phyloP scores from a whole-genome alignment of 2,113 vertebrate genomes.

The Leucopsar rothschildi region DNA sequence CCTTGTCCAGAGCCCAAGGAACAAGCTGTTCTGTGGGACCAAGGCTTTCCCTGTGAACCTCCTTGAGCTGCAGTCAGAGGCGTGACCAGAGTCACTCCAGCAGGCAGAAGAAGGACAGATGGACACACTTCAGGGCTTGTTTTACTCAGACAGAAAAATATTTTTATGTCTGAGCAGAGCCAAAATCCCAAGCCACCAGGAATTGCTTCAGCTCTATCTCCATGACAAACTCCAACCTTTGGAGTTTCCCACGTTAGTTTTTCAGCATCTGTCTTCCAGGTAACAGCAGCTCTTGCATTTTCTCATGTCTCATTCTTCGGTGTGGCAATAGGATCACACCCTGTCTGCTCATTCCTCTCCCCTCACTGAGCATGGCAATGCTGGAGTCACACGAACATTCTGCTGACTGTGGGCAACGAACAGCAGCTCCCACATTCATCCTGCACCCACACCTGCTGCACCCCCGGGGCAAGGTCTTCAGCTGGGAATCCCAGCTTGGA shows the following conservation, averaged over 20 bases:
- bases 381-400: background rate
- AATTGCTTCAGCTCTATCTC: background rate
- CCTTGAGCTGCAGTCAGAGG: background rate
- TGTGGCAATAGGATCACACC: conserved; percentile 1
- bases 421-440: background rate
- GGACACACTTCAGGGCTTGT: background rate
- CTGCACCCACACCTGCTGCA: background rate
- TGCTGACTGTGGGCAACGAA: background rate
- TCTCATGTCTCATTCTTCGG: background rate
- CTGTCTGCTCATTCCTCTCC: conserved; percentile 1
- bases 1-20: background rate
- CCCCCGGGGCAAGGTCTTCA: background rate
- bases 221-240: background rate
- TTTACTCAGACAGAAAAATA: background rate
- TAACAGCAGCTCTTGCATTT: background rate
- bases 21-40: background rate
- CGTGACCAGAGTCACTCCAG: background rate
- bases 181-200: background rate
- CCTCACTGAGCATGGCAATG: background rate
- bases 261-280: background rate
- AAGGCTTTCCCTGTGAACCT: background rate
- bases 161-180: background rate
- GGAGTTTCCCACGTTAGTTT: conserved; percentile 10
- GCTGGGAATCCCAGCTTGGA: background rate
- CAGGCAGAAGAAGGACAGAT: rapidly evolving